Evolutionary conservation across 1,140 invertebrate genomes (phyloP).

Genomic region (Hetaerina americana): DNA sequence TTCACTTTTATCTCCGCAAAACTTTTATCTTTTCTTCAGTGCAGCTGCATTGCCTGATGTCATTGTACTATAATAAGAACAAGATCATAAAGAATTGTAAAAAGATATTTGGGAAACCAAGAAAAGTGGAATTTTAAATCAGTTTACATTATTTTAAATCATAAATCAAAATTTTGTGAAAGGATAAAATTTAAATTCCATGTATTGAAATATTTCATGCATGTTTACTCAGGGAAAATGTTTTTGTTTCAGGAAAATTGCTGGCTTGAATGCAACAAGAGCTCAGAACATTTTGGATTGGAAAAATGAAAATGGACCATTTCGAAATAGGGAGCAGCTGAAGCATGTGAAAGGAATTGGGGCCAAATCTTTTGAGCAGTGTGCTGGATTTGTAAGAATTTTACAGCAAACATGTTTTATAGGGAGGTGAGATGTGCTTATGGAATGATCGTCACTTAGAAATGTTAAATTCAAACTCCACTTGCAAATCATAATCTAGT

Average conservation of each 20-base stretch:
- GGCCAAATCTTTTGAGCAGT: constrained; percentile 71
- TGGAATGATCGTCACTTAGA: no score
- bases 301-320: constrained; percentile 52
- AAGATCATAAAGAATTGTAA: no score
- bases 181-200: constrained; percentile 6
- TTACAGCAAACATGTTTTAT: constrained; percentile 28
- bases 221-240: no score
- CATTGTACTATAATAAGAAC: no score
- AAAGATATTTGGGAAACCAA: no score
- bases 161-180: constrained; percentile 4
- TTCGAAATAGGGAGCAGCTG: constrained; percentile 57
- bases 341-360: constrained; percentile 65
- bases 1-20: no score
- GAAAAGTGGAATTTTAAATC: no score
- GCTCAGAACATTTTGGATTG: constrained; percentile 66
- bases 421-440: no score
- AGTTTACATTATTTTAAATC: constrained; percentile 12
- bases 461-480: no score
- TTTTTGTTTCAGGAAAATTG: constrained; percentile 46
- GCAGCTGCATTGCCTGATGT: no score
- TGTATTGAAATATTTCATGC: constrained; percentile 5
- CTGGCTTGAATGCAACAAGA: constrained; percentile 58
- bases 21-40: no score
- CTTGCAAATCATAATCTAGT: no score
- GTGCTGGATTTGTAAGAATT: constrained; percentile 75